Base-by-base conservation (phyloP, 2,797 vertebrate genomes). In the Hemitrygon akajei region DNA sequence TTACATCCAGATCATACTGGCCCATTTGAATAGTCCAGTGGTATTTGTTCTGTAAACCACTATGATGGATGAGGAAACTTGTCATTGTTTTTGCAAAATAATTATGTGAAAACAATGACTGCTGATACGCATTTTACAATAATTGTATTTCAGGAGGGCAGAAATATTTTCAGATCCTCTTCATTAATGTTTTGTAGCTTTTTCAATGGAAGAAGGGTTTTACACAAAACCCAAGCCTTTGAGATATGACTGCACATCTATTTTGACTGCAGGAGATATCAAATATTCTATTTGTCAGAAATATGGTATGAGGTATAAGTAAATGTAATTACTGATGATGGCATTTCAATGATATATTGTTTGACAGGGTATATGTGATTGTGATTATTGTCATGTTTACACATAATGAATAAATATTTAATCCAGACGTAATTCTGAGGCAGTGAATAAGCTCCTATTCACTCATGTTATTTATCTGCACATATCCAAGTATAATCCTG, bases 191-290 rank as follows among this genome's bases (percentile, higher is more conserved):
- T 34, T 69, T 34, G 66, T 22, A 25, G 66, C 86, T 37, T 16
- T 89, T 89, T 69, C 20, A 89, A 89, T 89, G 63, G 7, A 89
- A 69, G 86, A 89, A 89, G 66, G 34, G 66, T 89, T 89, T 89
- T 69, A 89, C 16, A 30, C 63, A 22, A 63, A 18, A 22, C n/a
- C 34, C 18, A n/a, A 69, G n/a, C 86, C 10, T 37, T 37, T 66
- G n/a, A 37, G 63, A 69, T 69, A 37, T 69, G 63, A 40, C 63
- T 56, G n/a, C 7, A 37, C 86, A 34, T 12, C 60, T 69, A 69
- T 89, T 89, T 69, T 34, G 18, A 69, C 63, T 89, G 86, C 12
- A 37, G 86, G 63, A 89, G 86, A 89, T 69, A 69, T 89, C n/a
- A 69, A 69, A n/a, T 37, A 69, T 89, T 89, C 60, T 89, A 40